A percentile compares a stretch with the other conserved stretches of the same genome.
phyloP scores from a whole-genome alignment of 2,113 vertebrate genomes.

The Alouatta palliata region DNA sequence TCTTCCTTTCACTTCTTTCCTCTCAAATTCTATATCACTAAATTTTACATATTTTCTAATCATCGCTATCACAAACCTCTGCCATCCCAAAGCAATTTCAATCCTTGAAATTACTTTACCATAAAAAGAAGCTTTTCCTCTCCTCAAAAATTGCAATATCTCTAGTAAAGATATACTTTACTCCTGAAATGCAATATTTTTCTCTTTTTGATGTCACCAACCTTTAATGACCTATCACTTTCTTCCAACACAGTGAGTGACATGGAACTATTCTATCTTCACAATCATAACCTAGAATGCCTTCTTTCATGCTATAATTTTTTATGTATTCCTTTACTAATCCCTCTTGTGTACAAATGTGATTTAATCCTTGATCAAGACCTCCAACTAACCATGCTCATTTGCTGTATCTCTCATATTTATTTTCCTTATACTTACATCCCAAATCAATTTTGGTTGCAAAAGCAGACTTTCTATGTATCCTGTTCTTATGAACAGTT shows the following conservation, averaged over 20 bases:
- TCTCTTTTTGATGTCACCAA: background rate
- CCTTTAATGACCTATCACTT: background rate
- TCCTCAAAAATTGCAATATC: background rate
- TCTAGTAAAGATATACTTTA: background rate
- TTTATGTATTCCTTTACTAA: background rate
- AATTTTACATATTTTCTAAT: background rate
- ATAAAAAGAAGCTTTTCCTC: background rate
- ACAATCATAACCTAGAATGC: background rate
- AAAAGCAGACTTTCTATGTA: background rate
- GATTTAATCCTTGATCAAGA: background rate
- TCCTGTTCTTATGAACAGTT: background rate
- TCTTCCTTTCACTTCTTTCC: background rate
- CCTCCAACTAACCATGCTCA: background rate
- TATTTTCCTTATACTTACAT: background rate
- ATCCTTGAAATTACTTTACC: background rate
- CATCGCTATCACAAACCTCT: background rate
- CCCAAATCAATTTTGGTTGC: background rate
- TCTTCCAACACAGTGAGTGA: background rate
- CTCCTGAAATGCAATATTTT: background rate
- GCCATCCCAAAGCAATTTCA: background rate
- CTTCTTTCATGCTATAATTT: background rate
- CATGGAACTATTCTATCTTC: background rate
- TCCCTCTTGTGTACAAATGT: background rate
- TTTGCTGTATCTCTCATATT: background rate
- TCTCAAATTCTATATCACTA: background rate